Evolutionary conservation across 2,888 invertebrate species (phyloP).

Genomic region (Phorcus lineatus): DNA sequence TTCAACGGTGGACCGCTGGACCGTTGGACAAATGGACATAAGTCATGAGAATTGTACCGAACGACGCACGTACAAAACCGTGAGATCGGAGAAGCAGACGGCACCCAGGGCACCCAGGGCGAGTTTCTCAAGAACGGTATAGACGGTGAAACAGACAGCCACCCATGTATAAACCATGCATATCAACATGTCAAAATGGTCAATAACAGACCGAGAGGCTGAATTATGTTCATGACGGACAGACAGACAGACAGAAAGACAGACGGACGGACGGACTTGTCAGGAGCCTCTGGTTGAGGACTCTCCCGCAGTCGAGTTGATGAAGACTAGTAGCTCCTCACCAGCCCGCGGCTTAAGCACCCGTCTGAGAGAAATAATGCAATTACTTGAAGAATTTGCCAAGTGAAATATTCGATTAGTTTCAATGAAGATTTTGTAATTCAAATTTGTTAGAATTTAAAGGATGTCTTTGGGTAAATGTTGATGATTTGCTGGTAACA

Average conservation of each 20-base stretch:
- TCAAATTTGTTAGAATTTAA: not conserved
- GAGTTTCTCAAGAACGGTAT: no score
- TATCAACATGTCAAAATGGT: not conserved
- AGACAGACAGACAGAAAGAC: not conserved
- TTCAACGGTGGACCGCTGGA: no score
- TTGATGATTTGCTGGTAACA: no score
- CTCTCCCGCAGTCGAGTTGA: not conserved
- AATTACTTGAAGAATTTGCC: not conserved
- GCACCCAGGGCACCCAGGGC: not conserved
- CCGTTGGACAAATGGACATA: no score
- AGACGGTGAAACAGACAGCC: not conserved
- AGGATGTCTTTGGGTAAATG: no score
- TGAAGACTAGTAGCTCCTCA: not conserved
- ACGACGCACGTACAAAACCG: not conserved
- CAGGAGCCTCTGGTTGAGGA: no score
- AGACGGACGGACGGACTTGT: not conserved
- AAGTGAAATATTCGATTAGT: not conserved
- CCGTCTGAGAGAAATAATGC: not conserved
- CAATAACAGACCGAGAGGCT: not conserved
- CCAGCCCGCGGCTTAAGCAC: not conserved
- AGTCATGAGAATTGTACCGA: slow-evolving; percentile 3
- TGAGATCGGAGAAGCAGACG: not conserved
- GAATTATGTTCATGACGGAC: not conserved
- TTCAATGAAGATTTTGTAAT: not conserved
- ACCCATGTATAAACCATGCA: not conserved